These are phyloP conservation scores for Periparus ater DNA, from an alignment of 2,797 vertebrate genomes.

Conservation along the genomic window DNA sequence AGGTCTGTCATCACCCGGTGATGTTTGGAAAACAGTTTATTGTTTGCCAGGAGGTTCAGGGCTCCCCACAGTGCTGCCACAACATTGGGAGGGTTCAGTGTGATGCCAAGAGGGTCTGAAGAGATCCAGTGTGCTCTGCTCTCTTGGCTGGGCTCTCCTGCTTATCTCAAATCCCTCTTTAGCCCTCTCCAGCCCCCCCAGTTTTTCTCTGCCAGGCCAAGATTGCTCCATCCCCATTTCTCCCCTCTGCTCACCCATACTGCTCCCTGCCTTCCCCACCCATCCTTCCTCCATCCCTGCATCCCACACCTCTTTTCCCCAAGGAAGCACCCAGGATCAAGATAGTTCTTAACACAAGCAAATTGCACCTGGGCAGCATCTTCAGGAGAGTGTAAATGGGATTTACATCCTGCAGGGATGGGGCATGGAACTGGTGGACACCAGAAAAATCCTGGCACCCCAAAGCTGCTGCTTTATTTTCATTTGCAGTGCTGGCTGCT, in stretches of 20 bases:
- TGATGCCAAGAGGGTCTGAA: background rate
- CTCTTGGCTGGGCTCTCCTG: background rate
- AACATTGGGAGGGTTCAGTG: fast-evolving
- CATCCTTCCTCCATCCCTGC: background rate
- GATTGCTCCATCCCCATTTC: background rate
- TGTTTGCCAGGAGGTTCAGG: background rate
- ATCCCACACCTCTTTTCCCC: no score
- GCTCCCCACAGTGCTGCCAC: background rate
- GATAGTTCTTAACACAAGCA: background rate
- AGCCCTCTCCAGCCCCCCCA: background rate
- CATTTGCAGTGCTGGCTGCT: background rate
- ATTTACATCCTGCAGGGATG: fast-evolving
- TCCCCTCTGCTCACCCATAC: background rate
- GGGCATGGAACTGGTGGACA: fast-evolving
- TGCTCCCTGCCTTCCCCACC: background rate
- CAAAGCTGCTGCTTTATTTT: background rate
- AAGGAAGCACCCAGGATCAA: background rate
- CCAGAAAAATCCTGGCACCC: background rate
- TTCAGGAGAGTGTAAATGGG: background rate
- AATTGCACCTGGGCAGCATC: background rate
- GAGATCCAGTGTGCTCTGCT: background rate
- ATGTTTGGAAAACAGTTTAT: background rate
- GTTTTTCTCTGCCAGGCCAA: background rate
- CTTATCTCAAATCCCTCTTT: background rate
- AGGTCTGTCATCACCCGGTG: fast-evolving